Conservation (phyloP, 2,888 invertebrate genomes). For the Eupithecia pulchellata region DNA sequence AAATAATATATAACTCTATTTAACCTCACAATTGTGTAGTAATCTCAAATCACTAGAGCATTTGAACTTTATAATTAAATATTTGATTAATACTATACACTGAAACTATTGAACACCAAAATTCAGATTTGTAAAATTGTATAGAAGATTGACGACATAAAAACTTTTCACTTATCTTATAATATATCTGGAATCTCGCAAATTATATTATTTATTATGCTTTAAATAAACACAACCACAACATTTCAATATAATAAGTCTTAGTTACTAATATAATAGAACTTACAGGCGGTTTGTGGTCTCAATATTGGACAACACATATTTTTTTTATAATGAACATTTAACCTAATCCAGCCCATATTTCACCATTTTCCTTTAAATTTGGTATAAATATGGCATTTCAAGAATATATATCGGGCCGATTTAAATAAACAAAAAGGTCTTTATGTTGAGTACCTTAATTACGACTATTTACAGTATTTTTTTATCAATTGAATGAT, state of each 20-base stretch:
- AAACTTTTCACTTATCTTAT: constrained; percentile 4
- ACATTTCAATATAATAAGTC: constrained; percentile 14
- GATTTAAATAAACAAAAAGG: background rate
- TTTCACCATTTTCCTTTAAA: background rate
- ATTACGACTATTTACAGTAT: background rate
- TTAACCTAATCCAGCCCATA: background rate
- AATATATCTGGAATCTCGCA: constrained; percentile 18
- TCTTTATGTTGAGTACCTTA: background rate
- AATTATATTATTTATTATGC: constrained; percentile 9
- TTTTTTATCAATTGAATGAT: background rate
- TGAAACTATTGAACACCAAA: background rate
- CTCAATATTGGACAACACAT: constrained; percentile 21
- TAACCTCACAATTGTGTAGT: background rate
- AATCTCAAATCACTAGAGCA: background rate
- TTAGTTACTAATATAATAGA: constrained; percentile 15
- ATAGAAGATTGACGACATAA: background rate
- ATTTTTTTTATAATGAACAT: background rate
- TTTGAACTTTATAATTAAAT: background rate
- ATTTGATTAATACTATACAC: background rate
- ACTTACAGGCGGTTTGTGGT: constrained; percentile 44
- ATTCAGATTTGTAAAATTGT: background rate
- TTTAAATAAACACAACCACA: constrained; percentile 22
- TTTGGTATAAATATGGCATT: constrained; percentile 16
- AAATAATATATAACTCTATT: background rate
- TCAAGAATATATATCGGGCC: background rate